Evolutionary conservation across 2,113 vertebrate genomes (phyloP).

Genomic region (Oryzias celebensis): DNA sequence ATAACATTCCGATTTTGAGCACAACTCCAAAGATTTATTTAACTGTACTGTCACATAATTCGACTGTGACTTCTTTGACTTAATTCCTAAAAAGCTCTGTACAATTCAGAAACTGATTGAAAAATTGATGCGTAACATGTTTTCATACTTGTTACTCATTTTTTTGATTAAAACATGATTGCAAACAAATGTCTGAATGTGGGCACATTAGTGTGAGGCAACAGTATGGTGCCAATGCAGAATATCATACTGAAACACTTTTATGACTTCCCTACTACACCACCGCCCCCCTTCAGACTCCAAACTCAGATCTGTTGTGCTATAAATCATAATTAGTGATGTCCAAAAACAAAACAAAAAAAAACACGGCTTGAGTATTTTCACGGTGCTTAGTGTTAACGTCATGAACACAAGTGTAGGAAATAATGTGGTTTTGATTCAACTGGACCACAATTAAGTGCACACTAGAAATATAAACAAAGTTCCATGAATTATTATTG

Average conservation of each 20-base stretch:
- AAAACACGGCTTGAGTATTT: background rate
- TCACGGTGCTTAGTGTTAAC: conserved; percentile 1
- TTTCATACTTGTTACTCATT: too few relatives aligned
- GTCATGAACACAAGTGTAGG: background rate
- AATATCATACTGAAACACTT: background rate
- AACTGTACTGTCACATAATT: too few relatives aligned
- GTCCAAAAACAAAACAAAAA: background rate
- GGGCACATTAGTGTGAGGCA: background rate
- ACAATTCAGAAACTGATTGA: too few relatives aligned
- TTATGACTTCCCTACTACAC: background rate
- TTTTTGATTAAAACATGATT: too few relatives aligned
- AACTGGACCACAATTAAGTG: conserved; percentile 10
- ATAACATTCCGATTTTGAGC: too few relatives aligned
- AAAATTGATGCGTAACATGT: too few relatives aligned
- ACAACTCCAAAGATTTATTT: too few relatives aligned
- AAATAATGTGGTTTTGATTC: conserved; percentile 29
- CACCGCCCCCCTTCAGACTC: background rate
- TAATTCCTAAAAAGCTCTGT: too few relatives aligned
- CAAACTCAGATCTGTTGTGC: background rate
- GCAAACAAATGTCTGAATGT: background rate
- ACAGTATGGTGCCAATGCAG: background rate
- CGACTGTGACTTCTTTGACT: too few relatives aligned
- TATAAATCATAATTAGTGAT: background rate
- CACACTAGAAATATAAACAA: conserved; percentile 20
- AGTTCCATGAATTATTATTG: background rate